phyloP scores from a whole-genome alignment of 2,113 vertebrate genomes.

The Helogale parvula region DNA sequence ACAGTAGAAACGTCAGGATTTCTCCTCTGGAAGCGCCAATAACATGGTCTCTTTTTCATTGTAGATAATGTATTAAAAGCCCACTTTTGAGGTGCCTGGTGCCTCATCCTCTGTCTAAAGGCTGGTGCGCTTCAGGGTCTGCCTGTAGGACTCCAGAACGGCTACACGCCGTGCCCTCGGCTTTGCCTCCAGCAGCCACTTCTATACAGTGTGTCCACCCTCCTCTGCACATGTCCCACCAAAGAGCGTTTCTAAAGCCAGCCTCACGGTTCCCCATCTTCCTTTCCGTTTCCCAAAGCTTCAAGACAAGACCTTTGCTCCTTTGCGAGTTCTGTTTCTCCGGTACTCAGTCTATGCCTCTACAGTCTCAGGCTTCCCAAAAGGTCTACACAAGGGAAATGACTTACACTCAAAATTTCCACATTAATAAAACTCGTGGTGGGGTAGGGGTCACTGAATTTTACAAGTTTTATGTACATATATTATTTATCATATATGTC shows the following conservation, averaged over 20 bases:
- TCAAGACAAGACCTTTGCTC: background rate
- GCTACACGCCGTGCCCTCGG: background rate
- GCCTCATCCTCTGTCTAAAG: background rate
- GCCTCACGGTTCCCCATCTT: background rate
- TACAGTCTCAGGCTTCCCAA: background rate
- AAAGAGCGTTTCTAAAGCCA: background rate
- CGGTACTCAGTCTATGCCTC: background rate
- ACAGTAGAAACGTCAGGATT: background rate
- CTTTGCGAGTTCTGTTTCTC: background rate
- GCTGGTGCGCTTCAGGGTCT: background rate
- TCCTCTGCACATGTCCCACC: background rate
- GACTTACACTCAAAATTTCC: background rate
- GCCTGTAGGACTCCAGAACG: background rate
- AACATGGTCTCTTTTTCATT: background rate
- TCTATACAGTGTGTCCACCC: background rate
- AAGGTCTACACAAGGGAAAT: background rate
- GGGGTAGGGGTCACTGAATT: background rate
- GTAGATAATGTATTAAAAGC: background rate
- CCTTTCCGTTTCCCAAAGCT: background rate
- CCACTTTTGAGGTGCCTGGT: background rate
- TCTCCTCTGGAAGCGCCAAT: background rate
- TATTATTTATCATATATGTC: background rate
- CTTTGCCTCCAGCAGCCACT: background rate
- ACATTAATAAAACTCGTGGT: background rate
- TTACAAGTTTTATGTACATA: background rate